These are phyloP conservation scores for Chironomus tepperi DNA, from an alignment of 1,140 invertebrate genomes.

Conservation along the genomic window DNA sequence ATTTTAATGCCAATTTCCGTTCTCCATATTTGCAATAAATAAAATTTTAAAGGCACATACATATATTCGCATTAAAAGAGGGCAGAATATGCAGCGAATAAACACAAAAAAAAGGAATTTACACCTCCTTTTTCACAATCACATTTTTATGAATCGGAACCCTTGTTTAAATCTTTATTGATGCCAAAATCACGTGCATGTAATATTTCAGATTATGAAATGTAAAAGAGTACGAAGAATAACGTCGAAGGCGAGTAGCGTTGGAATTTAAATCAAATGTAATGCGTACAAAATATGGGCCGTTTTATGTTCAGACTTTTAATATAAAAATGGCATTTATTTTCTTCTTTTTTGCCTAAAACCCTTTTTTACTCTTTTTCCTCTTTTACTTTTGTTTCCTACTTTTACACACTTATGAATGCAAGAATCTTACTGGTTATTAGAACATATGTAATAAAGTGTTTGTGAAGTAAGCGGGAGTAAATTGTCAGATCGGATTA, in stretches of 20 bases:
- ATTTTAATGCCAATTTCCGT: constrained; percentile 1
- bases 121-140: background rate
- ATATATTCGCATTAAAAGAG: background rate
- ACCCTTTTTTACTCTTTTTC: background rate
- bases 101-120: background rate
- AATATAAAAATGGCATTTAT: constrained; percentile 8
- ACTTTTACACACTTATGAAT: background rate
- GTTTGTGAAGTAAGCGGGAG: no score
- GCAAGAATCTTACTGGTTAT: no score
- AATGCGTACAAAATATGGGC: constrained; percentile 19
- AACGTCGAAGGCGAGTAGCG: background rate
- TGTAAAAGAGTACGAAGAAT: background rate
- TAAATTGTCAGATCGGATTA: no score
- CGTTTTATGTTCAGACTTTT: constrained; percentile 1
- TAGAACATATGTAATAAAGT: constrained; percentile 15
- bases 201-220: constrained; percentile 19
- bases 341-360: background rate
- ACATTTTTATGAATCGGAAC: background rate
- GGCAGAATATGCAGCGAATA: background rate
- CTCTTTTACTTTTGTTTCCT: background rate
- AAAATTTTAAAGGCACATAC: background rate
- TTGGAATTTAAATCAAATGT: constrained; percentile 5
- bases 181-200: constrained; percentile 23
- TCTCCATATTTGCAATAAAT: background rate
- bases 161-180: constrained; percentile 14